Conservation (phyloP, 2,797 vertebrate genomes). For the Sebastes iracundus region DNA sequence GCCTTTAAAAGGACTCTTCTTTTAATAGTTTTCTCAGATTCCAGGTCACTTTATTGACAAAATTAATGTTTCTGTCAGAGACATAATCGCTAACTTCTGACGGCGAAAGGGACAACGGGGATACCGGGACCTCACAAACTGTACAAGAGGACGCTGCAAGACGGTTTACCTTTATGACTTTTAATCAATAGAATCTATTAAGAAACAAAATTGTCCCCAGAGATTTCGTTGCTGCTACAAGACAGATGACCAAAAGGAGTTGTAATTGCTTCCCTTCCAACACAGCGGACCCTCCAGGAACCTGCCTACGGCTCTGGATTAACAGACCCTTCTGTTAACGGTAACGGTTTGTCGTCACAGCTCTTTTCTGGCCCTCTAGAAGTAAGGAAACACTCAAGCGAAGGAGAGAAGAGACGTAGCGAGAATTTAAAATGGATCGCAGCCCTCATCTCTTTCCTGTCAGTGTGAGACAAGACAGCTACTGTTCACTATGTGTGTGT, state of each 20-base stretch:
- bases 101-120: conserved; percentile 4
- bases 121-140: conserved; percentile 16
- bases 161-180: conserved; percentile 58
- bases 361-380: conserved; percentile 37
- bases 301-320: conserved; percentile 38
- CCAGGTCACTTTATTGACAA: neutral
- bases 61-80: conserved; percentile 4
- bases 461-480: conserved; percentile 74
- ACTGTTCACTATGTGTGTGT: conserved; percentile 63
- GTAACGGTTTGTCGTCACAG: conserved; percentile 34
- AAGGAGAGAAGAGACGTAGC: conserved; percentile 63
- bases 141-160: neutral
- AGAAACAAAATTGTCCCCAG: conserved; percentile 33
- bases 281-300: conserved; percentile 23
- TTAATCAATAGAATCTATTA: conserved; percentile 63
- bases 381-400: conserved; percentile 57
- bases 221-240: conserved; percentile 10
- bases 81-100: conserved; percentile 8
- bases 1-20: conserved; percentile 35
- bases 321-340: conserved; percentile 44
- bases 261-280: conserved; percentile 37
- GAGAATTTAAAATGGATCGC: conserved; percentile 76
- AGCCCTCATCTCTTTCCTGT: conserved; percentile 74
- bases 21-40: conserved; percentile 21
- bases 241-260: conserved; percentile 34